These are phyloP conservation scores for Scolopax rusticola DNA, from an alignment of 2,797 vertebrate species.

Conservation along the genomic window DNA sequence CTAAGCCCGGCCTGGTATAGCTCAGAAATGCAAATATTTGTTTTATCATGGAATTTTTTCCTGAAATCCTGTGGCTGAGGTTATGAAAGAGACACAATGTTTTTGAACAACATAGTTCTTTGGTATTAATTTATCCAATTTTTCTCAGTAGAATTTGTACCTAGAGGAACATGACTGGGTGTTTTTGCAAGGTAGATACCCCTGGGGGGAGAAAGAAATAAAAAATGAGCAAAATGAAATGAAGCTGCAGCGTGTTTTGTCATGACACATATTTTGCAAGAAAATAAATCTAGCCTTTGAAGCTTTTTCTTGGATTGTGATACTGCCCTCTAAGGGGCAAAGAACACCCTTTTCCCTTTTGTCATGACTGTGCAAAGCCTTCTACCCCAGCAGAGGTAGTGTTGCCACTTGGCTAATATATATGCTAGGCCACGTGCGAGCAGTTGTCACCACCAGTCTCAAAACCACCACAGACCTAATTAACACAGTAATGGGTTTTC, in stretches of 20 bases:
- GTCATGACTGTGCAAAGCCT: not conserved
- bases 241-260: not conserved
- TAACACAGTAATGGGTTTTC: slow-evolving; percentile 70
- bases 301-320: not conserved
- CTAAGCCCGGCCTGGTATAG: not conserved
- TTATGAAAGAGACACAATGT: not conserved
- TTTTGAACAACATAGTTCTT: not conserved
- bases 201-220: not conserved
- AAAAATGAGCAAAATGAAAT: not conserved
- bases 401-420: not conserved
- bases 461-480: slow-evolving; percentile 58
- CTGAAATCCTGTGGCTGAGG: not conserved
- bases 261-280: not conserved
- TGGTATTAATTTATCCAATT: not conserved
- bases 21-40: not conserved
- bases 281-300: not conserved
- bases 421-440: not conserved
- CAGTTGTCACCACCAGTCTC: slow-evolving; percentile 20
- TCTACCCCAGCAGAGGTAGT: not conserved
- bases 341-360: not conserved
- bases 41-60: not conserved
- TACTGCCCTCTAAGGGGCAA: not conserved
- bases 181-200: not conserved
- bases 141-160: not conserved
- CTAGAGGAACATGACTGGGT: not conserved